These are phyloP conservation scores for Oncopodura yosiiana DNA, from an alignment of 1,140 invertebrate species.

Conservation along the genomic window DNA sequence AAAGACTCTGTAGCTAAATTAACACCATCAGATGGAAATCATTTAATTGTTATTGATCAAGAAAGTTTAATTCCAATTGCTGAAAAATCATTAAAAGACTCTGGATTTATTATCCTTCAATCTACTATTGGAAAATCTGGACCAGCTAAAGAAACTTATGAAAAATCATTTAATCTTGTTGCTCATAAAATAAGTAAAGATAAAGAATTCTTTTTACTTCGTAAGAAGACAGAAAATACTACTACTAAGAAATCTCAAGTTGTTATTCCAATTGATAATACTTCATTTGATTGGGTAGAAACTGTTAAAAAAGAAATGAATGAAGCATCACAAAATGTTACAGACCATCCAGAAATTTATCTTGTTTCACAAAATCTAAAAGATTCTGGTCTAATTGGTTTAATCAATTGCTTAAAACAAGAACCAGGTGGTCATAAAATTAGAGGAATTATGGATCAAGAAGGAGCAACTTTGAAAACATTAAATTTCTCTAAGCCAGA, in stretches of 20 bases:
- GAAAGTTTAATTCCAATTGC: background rate
- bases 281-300: slow-evolving; percentile 70
- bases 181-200: slow-evolving; percentile 26
- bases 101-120: slow-evolving; percentile 16
- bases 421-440: slow-evolving; percentile 69
- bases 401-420: slow-evolving; percentile 76
- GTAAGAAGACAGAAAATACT: slow-evolving; percentile 36
- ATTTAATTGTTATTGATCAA: slow-evolving; percentile 23
- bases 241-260: slow-evolving; percentile 40
- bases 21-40: slow-evolving; percentile 15
- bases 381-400: slow-evolving; percentile 66
- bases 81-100: slow-evolving; percentile 7
- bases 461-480: slow-evolving; percentile 36
- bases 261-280: slow-evolving; percentile 54
- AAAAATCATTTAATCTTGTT: slow-evolving; percentile 20
- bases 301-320: slow-evolving; percentile 59
- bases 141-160: background rate
- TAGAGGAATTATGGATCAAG: slow-evolving; percentile 42
- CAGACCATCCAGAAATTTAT: slow-evolving; percentile 49
- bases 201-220: slow-evolving; percentile 22
- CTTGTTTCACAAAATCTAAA: slow-evolving; percentile 58
- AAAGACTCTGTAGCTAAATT: slow-evolving; percentile 20
- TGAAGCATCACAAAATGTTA: slow-evolving; percentile 45
- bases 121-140: background rate
- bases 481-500: slow-evolving; percentile 11